Conservation (phyloP, 2,113 vertebrate genomes). For the Paedocypris sp. region DNA sequence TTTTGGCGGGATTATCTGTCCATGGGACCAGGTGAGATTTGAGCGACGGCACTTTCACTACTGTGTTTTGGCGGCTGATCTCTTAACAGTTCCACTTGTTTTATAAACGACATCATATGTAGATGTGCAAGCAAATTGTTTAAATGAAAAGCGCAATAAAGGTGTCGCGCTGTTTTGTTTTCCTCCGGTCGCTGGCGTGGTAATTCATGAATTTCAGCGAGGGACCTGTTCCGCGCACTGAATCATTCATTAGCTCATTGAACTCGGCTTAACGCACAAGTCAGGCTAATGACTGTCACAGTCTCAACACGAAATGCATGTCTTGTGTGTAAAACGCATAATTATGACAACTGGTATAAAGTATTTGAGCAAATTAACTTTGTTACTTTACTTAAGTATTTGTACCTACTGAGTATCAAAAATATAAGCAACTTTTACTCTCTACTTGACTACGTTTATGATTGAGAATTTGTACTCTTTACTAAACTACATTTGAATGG, state of each 20-base stretch:
- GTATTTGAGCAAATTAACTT: too few relatives aligned
- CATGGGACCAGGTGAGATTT: slow-evolving; percentile 89
- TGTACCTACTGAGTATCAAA: too few relatives aligned
- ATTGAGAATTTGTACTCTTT: too few relatives aligned
- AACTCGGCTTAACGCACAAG: not conserved
- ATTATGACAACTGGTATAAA: slow-evolving; percentile 3
- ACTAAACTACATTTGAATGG: too few relatives aligned
- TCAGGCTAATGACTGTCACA: not conserved
- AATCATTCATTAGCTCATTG: slow-evolving; percentile 34
- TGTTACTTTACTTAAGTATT: too few relatives aligned
- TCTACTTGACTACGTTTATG: too few relatives aligned
- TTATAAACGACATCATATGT: too few relatives aligned
- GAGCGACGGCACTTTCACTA: not conserved
- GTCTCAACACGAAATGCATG: slow-evolving; percentile 4
- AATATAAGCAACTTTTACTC: too few relatives aligned
- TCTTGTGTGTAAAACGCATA: not conserved
- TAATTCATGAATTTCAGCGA: slow-evolving; percentile 7
- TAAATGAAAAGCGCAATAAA: not conserved
- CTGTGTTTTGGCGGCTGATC: not conserved
- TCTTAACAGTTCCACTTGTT: too few relatives aligned
- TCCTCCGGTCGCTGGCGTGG: slow-evolving; percentile 25
- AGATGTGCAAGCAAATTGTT: not conserved
- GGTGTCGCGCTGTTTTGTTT: slow-evolving; percentile 11
- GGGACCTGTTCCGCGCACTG: slow-evolving; percentile 32
- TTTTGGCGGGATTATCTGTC: slow-evolving; percentile 84